These are phyloP conservation scores for Muntiacus reevesi DNA, from an alignment of 2,113 vertebrate genomes.

Conservation along the genomic window DNA sequence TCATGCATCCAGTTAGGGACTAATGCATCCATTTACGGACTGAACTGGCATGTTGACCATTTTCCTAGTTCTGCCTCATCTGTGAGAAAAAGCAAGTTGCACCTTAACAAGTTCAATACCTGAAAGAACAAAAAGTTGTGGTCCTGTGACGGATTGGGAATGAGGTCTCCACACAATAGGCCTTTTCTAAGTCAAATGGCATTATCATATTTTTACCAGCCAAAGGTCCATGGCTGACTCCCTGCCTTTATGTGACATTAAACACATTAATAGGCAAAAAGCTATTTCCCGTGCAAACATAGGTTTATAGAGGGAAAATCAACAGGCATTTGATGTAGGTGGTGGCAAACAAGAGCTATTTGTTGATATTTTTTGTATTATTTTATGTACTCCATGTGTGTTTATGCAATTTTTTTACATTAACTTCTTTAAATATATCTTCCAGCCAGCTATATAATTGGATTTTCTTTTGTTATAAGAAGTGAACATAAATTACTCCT, in stretches of 20 bases:
- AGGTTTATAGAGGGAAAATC: conserved; percentile 32
- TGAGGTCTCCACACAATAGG: background rate
- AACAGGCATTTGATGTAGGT: conserved; percentile 47
- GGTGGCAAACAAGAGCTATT: conserved; percentile 35
- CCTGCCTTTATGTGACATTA: background rate
- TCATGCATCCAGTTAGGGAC: too few species aligned
- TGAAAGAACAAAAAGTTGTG: background rate
- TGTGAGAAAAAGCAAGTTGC: background rate
- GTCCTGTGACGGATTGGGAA: background rate
- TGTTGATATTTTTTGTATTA: conserved; percentile 53
- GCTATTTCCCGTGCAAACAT: conserved; percentile 34
- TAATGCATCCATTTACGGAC: too few species aligned
- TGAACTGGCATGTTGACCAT: background rate
- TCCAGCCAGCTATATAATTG: conserved; percentile 81
- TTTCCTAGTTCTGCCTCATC: background rate
- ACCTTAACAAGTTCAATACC: background rate
- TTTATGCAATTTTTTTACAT: conserved; percentile 70
- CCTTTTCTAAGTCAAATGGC: background rate
- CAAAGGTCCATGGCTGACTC: background rate
- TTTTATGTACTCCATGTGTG: conserved; percentile 53
- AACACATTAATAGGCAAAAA: conserved; percentile 43
- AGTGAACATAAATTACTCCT: conserved; percentile 85
- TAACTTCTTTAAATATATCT: conserved; percentile 83
- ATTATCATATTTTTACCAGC: conserved; percentile 15
- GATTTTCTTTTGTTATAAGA: conserved; percentile 84